Evolutionary conservation across 2,797 vertebrate species (phyloP), one percentile per base, ranked within the genome.

Genomic region (Rhynchonycteris naso): DNA sequence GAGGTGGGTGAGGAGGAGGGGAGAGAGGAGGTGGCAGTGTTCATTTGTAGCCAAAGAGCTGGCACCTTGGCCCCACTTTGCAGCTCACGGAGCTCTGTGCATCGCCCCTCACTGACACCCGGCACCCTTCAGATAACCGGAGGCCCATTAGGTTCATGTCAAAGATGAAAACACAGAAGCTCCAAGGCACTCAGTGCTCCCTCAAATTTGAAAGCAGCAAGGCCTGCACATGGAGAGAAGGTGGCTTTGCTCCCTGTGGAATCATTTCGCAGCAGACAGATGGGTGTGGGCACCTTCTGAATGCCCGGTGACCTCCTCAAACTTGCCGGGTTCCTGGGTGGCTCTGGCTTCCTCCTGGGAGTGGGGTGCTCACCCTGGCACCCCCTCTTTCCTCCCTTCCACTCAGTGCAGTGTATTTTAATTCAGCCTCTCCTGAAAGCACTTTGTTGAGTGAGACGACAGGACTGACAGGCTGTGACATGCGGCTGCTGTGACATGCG

Each of bases 321-420:
- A 14, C 24, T 61, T 0, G 3, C 56, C 26, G 15, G 13, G 1
- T 52, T 79, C 13, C 56, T 86, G 52, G 71, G 28, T 58, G 72
- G 6, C 63, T 80, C 50, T 0, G 1, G 0, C 2, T 30, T 68
- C 30, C 9, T 59, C 52, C 30, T 0, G 1, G 66, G 65, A 89
- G 30, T 33, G 38, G 30, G 54, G n/a, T 0, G 71, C 33, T 93
- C 91, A 52, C 30, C 18, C 38, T 6, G 14, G 18, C 4, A 2
- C 9, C 65, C 69, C 38, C 10, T 59, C 33, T 89, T 65, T 28
- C 75, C 89, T 38, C 30, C 4, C 21, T 93, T 56, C 90, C 30
- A 1, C 0, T 0, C 5, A 9, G 35, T n/a, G 22, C 9, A 9
- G 28, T 28, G 22, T 1, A 1, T 35, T 78, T 61, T 81, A 82